Conservation (phyloP, 64 coral and sea anemone genomes). For the Astreopora myriophthalma region DNA sequence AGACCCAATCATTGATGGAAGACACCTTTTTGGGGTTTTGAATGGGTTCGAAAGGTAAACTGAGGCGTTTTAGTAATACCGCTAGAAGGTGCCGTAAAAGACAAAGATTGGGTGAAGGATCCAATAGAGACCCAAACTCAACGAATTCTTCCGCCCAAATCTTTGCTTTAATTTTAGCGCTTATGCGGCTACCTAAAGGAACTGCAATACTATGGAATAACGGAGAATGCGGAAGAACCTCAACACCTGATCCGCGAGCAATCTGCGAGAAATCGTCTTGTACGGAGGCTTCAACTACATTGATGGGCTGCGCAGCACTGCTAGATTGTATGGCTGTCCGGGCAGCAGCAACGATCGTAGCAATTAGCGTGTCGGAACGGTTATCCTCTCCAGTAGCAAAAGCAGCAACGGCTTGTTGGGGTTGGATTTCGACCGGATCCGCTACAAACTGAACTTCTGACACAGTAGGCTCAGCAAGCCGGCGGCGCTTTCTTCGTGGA, state of each 20-base stretch:
- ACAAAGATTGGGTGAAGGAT: neutral
- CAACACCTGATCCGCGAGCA: neutral
- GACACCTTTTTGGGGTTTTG: neutral
- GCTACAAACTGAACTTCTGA: no score
- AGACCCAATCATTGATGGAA: constrained; percentile 8
- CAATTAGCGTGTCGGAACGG: no score
- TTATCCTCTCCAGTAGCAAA: no score
- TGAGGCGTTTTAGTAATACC: neutral
- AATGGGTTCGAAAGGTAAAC: neutral
- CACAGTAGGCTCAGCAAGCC: no score
- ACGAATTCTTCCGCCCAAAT: constrained; percentile 1
- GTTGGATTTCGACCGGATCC: no score
- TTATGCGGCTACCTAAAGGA: neutral
- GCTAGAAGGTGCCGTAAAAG: neutral
- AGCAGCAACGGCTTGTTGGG: no score
- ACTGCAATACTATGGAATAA: neutral
- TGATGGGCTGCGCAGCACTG: no score
- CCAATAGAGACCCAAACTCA: neutral
- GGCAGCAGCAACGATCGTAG: no score
- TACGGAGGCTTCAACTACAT: neutral
- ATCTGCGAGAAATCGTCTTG: neutral
- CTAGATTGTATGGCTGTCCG: no score
- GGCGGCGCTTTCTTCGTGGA: no score
- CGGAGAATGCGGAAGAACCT: neutral
- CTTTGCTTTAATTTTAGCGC: neutral